Base-by-base conservation (phyloP, 2,797 vertebrate species). In the Antrozous pallidus region DNA sequence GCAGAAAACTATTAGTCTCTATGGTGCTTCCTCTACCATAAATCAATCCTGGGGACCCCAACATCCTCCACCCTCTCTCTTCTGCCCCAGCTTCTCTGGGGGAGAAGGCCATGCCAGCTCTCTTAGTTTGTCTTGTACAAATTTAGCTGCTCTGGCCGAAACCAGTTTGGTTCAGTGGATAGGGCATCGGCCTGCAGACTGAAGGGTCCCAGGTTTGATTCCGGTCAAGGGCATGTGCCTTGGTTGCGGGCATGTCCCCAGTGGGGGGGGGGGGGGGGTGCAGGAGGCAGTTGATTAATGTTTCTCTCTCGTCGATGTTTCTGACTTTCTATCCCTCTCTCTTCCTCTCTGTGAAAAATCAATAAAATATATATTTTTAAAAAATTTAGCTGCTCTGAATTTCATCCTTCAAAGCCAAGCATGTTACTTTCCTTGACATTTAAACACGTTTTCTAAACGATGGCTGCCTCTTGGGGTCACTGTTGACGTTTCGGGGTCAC, bases 11-110 rank as follows among this genome's bases (percentile, higher is more conserved):
- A 9, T 8, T 24, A 1, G 31, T 91, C 3, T 70, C 24, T 5
- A 1, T 1, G 13, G 24, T 42, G 3, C 0, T 9, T 3, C 16
- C 31, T 56, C 13, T 3, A 49, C 20, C 33, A 8, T 33, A 18
- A 38, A 16, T 54, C 38, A 63, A 20, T 33, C 40, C 33, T 67
- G 16, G 7, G 36, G 47, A 31, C 14, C 31, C 9, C 33, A 54
- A 22, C 2, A 75, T 24, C 49, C 33, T 42, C 12, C n/a, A 33
- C 0, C 0, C 16, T 61, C 47, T 38, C 18, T 18, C 26, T 28
- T 73, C 51, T 49, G 22, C 7, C 17, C 31, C 42, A 40, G 65
- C n/a, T 56, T 5, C 20, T 14, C n/a, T 54, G 8, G 36, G 11
- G 0, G 8, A 65, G 17, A 85, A 28, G 7, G 1, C 33, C 51